Conservation (phyloP, 2,888 invertebrate genomes). For the Parnassius mnemosyne region DNA sequence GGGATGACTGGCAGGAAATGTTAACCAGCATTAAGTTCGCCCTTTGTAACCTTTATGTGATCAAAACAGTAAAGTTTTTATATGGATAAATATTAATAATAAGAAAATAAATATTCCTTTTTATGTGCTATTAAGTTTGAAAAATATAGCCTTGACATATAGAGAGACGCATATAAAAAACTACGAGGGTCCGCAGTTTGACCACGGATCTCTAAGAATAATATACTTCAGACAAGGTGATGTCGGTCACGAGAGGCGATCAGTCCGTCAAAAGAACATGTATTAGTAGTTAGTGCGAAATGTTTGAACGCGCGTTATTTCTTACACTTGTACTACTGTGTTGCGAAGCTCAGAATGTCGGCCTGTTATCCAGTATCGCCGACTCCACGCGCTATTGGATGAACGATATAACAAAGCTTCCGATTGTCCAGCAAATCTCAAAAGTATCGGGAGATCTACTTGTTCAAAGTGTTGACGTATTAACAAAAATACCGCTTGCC, state of each 20-base stretch:
- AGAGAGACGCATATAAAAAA: no score
- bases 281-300: conserved; percentile 13
- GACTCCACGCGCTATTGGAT: conserved; percentile 12
- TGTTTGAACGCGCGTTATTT: conserved; percentile 14
- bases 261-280: conserved; percentile 12
- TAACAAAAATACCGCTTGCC: conserved; percentile 34
- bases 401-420: conserved; percentile 13
- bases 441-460: conserved; percentile 13
- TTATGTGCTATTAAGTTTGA: no score
- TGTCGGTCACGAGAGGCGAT: conserved; percentile 9
- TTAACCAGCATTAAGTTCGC: no score
- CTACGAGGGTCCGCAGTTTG: no score
- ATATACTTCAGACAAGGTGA: conserved; percentile 13
- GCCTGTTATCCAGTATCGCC: conserved; percentile 10
- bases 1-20: no score
- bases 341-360: conserved; percentile 5
- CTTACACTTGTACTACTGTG: not conserved
- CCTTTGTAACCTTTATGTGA: no score
- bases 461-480: conserved; percentile 3
- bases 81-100: no score
- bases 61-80: no score
- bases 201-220: no score
- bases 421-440: conserved; percentile 13
- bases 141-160: no score
- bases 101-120: no score